Base-by-base conservation (phyloP, 2,888 invertebrate species). In the Omphaloscelis lunosa region DNA sequence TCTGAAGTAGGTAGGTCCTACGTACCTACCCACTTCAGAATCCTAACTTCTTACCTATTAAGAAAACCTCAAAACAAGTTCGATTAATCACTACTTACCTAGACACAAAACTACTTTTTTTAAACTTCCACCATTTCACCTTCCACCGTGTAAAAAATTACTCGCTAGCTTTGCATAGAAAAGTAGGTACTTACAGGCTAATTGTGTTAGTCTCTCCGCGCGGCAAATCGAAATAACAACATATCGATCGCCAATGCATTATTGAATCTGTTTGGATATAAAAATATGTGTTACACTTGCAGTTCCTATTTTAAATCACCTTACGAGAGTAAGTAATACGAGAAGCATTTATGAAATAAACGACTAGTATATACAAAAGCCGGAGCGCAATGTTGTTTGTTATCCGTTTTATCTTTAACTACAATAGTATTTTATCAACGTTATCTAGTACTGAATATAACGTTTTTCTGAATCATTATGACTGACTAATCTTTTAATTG, bases 231-330 rank as follows among this genome's bases (percentile, higher is more conserved):
- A 77, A 78, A 79, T 75, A 76, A 84, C 90, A 90, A 80, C 85
- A 91, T 69, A 89, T 77, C 45, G 85, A 87, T 29, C 84, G 83
- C 89, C 88, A 91, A 83, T 83, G 86, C 90, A 91, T 91, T 58
- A 75, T 82, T 77, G 48, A 82, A 77, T 77, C 73, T 48, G 34
- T 59, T 65, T 62, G 45, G 9, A 70, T 53, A 20, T 0, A 39
- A 27, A 34, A 23, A 53, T 29, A 2, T 34, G 23, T 23, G 29
- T 29, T 29, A 61, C 74, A 72, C 65, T 75, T 59, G 41, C n/a
- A 71, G 63, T 61, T 59, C 17, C 48, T 77, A 29, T 58, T 65
- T 27, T 59, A 65, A 23, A 72, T 29, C 63, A 73, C 73, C 29
- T 48, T 39, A 65, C 11, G 27, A 59, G 15, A 23, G 7, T 8